Percentiles rank a stretch among this genome's conserved stretches.
Evolutionary conservation across 2,797 vertebrate genomes (phyloP).

Genomic region (Acrossocheilus fasciatus): DNA sequence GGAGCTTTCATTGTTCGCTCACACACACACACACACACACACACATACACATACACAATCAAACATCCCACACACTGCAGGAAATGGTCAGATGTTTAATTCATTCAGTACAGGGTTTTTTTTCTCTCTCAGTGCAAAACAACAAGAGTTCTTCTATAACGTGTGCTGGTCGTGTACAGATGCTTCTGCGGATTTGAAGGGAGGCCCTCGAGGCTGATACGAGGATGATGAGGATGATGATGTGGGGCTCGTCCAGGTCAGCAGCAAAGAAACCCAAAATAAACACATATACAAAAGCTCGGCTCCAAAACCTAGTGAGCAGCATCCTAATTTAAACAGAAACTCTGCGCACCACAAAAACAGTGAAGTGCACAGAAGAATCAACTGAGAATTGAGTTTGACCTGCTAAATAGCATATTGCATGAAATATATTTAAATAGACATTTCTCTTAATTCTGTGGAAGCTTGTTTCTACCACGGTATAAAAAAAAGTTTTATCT

Average conservation of each 20-base stretch:
- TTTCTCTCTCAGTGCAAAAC: constrained; percentile 81
- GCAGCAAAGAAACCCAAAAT: constrained; percentile 64
- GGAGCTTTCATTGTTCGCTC: not conserved
- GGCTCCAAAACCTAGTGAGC: not conserved
- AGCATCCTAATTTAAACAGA: not conserved
- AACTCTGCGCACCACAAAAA: not conserved
- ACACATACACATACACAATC: not conserved
- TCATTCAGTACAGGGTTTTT: constrained; percentile 74
- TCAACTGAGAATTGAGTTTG: not conserved
- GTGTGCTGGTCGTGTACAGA: constrained; percentile 74
- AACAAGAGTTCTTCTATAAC: constrained; percentile 67
- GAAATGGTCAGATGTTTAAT: constrained; percentile 78
- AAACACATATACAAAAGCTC: constrained; percentile 20
- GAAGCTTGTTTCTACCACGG: not conserved
- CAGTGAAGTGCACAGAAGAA: not conserved
- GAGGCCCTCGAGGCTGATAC: not conserved
- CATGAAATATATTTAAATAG: constrained; percentile 7
- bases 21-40: constrained; percentile 8
- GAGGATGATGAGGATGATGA: constrained; percentile 48
- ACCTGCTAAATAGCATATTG: not conserved
- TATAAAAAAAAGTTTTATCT: not conserved
- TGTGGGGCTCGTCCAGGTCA: constrained; percentile 55
- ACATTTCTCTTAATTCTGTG: not conserved
- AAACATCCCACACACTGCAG: constrained; percentile 4
- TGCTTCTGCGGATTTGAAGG: constrained; percentile 63